Conservation (phyloP, 2,888 invertebrate species). For the Drosophila koepferae region DNA sequence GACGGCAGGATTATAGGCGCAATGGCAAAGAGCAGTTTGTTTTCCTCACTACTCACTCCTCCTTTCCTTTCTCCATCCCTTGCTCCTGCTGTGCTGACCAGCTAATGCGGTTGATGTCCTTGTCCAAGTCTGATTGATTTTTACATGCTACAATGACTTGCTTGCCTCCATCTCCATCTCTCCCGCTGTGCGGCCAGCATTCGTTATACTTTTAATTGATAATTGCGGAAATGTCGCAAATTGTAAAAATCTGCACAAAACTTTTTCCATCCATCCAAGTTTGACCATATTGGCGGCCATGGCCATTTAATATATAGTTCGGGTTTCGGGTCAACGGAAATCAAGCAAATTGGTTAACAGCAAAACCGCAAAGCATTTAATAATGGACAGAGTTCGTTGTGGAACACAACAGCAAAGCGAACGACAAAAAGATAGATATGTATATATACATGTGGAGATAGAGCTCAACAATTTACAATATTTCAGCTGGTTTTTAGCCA, state of each 20-base stretch:
- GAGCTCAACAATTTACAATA: constrained; percentile 12
- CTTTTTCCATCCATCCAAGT: constrained; percentile 63
- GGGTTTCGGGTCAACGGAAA: constrained; percentile 49
- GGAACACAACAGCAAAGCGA: constrained; percentile 10
- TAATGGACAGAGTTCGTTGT: constrained; percentile 60
- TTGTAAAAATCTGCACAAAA: constrained; percentile 63
- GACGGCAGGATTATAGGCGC: constrained; percentile 45
- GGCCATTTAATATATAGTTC: constrained; percentile 36
- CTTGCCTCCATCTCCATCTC: constrained; percentile 17
- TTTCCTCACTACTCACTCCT: not conserved
- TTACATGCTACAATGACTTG: constrained; percentile 61
- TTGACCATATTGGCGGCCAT: constrained; percentile 57
- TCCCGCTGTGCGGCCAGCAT: not conserved
- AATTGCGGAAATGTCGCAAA: constrained; percentile 76
- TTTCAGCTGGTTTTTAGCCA: constrained; percentile 6
- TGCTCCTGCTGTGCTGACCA: constrained; percentile 38
- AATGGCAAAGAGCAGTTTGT: constrained; percentile 60
- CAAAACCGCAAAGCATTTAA: constrained; percentile 78
- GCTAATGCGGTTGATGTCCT: constrained; percentile 75
- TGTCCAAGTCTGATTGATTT: constrained; percentile 58
- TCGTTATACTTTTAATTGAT: constrained; percentile 78
- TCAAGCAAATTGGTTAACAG: constrained; percentile 74
- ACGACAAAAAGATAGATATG: not conserved
- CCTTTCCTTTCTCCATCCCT: not conserved
- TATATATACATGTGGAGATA: not conserved